Evolutionary conservation across 2,888 invertebrate genomes (phyloP), one percentile per base, ranked within the genome.

Genomic region (Ormyrus nitidulus): DNA sequence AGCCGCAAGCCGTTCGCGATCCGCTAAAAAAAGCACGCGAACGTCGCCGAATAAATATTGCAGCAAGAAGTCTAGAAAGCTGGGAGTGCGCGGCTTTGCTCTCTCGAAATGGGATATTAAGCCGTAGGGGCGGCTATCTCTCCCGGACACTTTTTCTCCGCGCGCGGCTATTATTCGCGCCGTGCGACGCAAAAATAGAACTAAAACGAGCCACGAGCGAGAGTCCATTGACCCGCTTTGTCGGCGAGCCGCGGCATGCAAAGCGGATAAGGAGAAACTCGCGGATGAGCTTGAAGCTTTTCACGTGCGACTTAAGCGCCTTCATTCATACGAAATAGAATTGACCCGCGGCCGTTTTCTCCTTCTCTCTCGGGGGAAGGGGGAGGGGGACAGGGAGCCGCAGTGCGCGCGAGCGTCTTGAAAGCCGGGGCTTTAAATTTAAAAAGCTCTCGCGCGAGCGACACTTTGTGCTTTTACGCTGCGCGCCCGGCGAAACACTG

Each of bases 81-180:
- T 19, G 19, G 19, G 2, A 19, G 19, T 1, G 19, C 19, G 7
- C 11, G 11, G 54, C 34, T 46, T 72, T n/a, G 13, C 6, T 19
- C 6, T 19, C 19, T 19, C 51, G 49, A 34, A 72, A 72, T 72
- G 44, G 62, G 53, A 61, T 72, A 72, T 72, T 73, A 73, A 74
- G 48, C 58, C 34, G 44, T 1, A 19, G 19, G 19, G 19, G 19
- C 19, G 19, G 19, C 19, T 19, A 19, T 19, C 53, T 61, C 72
- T 19, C 62, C 10, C 5, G n/a, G 8, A 44, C 11, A n/a, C 48
- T 19, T 5, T 58, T 65, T 58, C 56, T 74, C 65, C 13, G 73
- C 62, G 51, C 46, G 34, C n/a, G 46, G 2, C 53, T 6, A 68
- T 76, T 69, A 61, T 61, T 61, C 46, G 53, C 49, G 64, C 46